A percentile compares a stretch with the other conserved stretches of the same genome.
phyloP scores from a whole-genome alignment of 2,113 vertebrate genomes.

The Xenotilapia flavipinnis region DNA sequence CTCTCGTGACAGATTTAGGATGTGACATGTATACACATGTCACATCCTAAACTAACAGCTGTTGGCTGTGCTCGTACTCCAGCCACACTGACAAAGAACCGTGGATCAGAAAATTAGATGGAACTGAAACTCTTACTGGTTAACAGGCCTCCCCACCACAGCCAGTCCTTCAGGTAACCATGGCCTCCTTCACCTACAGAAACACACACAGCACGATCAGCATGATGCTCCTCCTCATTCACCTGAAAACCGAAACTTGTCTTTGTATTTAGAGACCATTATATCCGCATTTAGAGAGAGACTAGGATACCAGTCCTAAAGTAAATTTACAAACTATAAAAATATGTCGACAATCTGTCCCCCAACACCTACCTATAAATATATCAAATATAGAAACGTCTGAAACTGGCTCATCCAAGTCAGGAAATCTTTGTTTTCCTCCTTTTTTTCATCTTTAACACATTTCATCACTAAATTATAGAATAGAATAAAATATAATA shows the following conservation, averaged over 20 bases:
- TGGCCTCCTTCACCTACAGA: slow-evolving; percentile 86
- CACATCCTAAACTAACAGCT: neutral
- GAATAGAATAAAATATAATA: neutral
- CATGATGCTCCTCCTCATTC: neutral
- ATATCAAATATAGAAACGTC: neutral
- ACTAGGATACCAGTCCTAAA: neutral
- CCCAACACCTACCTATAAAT: rapidly evolving
- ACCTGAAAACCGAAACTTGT: neutral
- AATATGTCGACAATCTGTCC: rapidly evolving
- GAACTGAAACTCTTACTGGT: slow-evolving; percentile 80
- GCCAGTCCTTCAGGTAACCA: slow-evolving; percentile 89
- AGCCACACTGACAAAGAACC: neutral
- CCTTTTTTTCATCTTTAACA: neutral
- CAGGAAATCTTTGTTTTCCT: neutral
- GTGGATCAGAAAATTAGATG: neutral
- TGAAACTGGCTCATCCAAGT: neutral
- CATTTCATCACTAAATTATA: neutral
- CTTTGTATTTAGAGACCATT: neutral
- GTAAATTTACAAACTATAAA: neutral
- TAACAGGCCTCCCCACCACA: slow-evolving; percentile 94
- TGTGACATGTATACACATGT: neutral
- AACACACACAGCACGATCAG: neutral
- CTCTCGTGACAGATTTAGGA: neutral
- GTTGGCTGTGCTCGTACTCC: neutral
- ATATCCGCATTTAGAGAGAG: rapidly evolving